Evolutionary conservation across 2,888 invertebrate species (phyloP).

Genomic region (Strigamia crassipes): DNA sequence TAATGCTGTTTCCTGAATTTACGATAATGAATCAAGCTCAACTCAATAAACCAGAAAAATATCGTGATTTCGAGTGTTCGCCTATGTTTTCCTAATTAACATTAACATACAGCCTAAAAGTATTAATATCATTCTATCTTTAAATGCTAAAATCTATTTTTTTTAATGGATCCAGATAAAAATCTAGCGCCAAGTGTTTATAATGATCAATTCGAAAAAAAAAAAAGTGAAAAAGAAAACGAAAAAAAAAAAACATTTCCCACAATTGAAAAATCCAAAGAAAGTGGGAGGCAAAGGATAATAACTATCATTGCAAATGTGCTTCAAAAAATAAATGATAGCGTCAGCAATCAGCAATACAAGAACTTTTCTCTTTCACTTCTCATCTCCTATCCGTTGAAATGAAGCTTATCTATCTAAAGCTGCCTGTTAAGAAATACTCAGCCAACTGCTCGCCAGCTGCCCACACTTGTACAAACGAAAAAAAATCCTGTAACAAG

Average conservation of each 20-base stretch:
- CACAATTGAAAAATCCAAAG: background rate
- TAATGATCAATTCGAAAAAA: background rate
- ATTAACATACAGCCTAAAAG: no score
- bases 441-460: background rate
- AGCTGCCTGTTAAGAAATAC: background rate
- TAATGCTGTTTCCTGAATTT: background rate
- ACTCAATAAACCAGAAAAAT: background rate
- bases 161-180: background rate
- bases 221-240: background rate
- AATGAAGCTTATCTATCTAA: background rate
- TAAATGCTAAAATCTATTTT: background rate
- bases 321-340: background rate
- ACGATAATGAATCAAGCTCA: background rate
- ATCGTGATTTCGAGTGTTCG: background rate
- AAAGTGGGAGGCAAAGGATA: background rate
- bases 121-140: background rate
- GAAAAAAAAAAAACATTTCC: background rate
- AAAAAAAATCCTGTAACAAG: background rate
- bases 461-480: background rate
- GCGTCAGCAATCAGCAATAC: slow-evolving; percentile 2
- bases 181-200: background rate
- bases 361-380: background rate
- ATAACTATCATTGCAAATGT: slow-evolving; percentile 3
- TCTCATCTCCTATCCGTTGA: background rate
- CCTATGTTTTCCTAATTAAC: background rate